Evolutionary conservation across 2,888 invertebrate genomes (phyloP).

Genomic region (Argyra leucocephala): DNA sequence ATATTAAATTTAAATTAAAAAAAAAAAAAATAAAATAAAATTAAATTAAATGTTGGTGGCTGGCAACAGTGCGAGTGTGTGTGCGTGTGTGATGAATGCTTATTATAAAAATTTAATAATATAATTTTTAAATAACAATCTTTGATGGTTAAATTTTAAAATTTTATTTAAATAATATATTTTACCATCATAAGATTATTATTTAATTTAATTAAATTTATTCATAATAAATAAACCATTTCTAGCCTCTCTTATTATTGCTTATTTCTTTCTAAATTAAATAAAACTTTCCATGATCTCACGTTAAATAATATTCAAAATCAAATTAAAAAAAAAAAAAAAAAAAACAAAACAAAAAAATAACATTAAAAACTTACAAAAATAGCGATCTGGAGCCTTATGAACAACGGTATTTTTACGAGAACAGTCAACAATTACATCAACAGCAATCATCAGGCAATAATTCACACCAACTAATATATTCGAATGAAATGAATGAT

Average conservation of each 20-base stretch:
- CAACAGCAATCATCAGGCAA: constrained; percentile 17
- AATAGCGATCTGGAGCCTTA: constrained; percentile 44
- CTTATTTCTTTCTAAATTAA: too few relatives aligned
- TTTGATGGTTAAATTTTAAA: background rate
- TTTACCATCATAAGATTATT: background rate
- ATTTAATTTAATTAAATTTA: background rate
- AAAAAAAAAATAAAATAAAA: constrained; percentile 10
- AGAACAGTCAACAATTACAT: constrained; percentile 28
- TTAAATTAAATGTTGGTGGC: constrained; percentile 22
- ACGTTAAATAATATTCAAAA: constrained; percentile 8
- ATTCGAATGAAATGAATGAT: constrained; percentile 19
- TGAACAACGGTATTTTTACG: constrained; percentile 37
- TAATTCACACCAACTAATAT: constrained; percentile 15
- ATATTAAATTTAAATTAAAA: background rate
- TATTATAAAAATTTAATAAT: constrained; percentile 1
- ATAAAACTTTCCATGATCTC: background rate
- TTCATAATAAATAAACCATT: background rate
- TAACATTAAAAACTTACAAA: constrained; percentile 22
- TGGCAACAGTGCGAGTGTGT: constrained; percentile 24
- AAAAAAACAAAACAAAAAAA: constrained; percentile 14
- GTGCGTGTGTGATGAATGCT: constrained; percentile 18
- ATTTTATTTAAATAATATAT: background rate
- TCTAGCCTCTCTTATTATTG: too few relatives aligned
- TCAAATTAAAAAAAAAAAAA: constrained; percentile 13
- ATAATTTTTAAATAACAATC: constrained; percentile 11